Conservation (phyloP, 2,888 invertebrate genomes). For the Pandemis corylana region DNA sequence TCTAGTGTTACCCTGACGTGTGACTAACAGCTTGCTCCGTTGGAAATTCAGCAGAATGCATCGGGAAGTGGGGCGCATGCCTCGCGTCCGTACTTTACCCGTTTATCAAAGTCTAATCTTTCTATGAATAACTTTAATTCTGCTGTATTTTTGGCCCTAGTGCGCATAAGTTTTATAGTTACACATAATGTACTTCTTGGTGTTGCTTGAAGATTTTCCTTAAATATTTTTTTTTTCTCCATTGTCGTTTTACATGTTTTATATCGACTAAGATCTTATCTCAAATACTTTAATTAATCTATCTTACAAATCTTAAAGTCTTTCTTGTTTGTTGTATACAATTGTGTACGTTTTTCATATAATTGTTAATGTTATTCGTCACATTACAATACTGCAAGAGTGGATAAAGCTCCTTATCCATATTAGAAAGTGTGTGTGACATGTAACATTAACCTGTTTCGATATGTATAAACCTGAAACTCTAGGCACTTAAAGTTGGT, state of each 20-base stretch:
- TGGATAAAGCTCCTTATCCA: too few species aligned
- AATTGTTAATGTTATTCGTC: background rate
- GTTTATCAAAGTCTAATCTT: constrained; percentile 4
- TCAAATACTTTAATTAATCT: background rate
- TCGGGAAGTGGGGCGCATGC: background rate
- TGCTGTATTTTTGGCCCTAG: constrained; percentile 34
- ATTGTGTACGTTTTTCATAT: background rate
- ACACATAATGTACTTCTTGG: background rate
- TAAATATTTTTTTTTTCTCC: background rate
- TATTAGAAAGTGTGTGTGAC: background rate
- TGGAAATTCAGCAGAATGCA: constrained; percentile 25
- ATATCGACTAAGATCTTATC: background rate
- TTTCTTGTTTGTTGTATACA: background rate
- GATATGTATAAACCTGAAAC: background rate
- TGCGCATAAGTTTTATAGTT: constrained; percentile 19
- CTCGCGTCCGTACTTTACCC: background rate
- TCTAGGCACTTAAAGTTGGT: background rate
- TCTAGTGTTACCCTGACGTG: constrained; percentile 32
- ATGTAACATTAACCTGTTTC: background rate
- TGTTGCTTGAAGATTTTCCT: constrained; percentile 16
- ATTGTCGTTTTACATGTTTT: background rate
- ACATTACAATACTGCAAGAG: background rate
- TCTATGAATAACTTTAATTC: constrained; percentile 25
- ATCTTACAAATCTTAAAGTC: background rate
- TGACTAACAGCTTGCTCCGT: constrained; percentile 28